Evolutionary conservation across 2,113 vertebrate species (phyloP), one percentile per base, ranked within the genome.

Genomic region (Rattus rattus): DNA sequence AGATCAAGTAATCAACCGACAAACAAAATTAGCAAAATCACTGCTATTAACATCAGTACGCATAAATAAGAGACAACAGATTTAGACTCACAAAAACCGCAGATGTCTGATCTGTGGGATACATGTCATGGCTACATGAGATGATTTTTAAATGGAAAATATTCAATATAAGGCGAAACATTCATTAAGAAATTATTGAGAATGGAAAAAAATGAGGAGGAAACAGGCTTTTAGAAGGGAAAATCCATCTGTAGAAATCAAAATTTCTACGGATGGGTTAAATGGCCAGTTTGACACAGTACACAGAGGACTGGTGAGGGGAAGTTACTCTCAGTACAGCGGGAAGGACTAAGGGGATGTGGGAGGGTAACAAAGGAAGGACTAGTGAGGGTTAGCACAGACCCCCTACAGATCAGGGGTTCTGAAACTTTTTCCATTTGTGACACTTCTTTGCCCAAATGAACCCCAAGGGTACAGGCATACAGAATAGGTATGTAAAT

Each of bases 21-120:
- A 95, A 87, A 94, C 70, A 95, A 92, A 97, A 97, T 98, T 95
- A 96, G 79, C 91, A 83, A 96, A 96, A 98, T 97, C 65, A 97
- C 93, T 90, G 61, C 89, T 84, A 94, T 93, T 94, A 96, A 67
- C 83, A 95, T 93, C 90, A 94, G 67, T 72, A n/a, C 47, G 56
- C 49, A 96, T 75, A 95, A 95, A 96, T 49, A 94, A 97, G 93
- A 96, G 95, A 90, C 77, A 97, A 86, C 77, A 96, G 61, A 96
- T 97, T 97, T 94, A 96, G 85, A 95, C 54, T 86, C 70, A 96
- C 77, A 94, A 91, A 95, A 94, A 91, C 77, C 84, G 49, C 94
- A 96, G 94, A 96, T 96, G 89, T 96, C 85, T 92, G 90, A 96
- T 80, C 77, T 80, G 59, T 79, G 88, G 43, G 39, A 76, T 90